Conservation (phyloP, 2,113 vertebrate genomes). For the Oryzias curvinotus region DNA sequence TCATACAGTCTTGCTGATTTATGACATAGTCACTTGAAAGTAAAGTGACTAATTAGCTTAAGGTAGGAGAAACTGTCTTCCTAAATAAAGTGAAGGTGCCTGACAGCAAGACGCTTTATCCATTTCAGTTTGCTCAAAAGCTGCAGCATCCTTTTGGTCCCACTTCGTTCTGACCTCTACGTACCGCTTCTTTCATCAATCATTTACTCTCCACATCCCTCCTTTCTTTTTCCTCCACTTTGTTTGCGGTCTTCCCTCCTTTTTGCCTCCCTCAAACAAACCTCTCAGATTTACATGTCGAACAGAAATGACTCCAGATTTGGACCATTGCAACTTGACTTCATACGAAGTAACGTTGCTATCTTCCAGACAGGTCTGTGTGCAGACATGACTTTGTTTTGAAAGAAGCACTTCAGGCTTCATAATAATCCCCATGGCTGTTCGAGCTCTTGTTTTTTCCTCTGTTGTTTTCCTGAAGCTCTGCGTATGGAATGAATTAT, state of each 20-base stretch:
- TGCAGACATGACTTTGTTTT: conserved; percentile 36
- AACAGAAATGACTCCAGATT: conserved; percentile 48
- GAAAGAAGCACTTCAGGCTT: conserved; percentile 39
- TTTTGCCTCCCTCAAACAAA: conserved; percentile 21
- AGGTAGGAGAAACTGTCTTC: no score
- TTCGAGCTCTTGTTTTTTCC: conserved; percentile 35
- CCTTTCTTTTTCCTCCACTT: conserved; percentile 21
- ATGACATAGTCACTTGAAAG: not conserved
- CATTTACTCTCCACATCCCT: conserved; percentile 59
- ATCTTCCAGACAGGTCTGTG: conserved; percentile 27
- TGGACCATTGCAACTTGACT: conserved; percentile 26
- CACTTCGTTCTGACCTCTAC: conserved; percentile 55
- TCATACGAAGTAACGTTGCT: conserved; percentile 36
- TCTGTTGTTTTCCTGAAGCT: conserved; percentile 62
- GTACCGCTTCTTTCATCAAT: conserved; percentile 66
- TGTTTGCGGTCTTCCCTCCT: conserved; percentile 16
- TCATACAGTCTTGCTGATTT: not conserved
- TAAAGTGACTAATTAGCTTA: no score
- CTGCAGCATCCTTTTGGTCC: conserved; percentile 53
- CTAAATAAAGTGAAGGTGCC: conserved; percentile 3
- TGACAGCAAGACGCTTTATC: conserved; percentile 34
- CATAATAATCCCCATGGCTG: conserved; percentile 51
- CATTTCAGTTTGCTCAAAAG: conserved; percentile 43
- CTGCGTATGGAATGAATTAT: conserved; percentile 69
- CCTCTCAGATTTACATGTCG: conserved; percentile 4